phyloP scores from a whole-genome alignment of 2,113 vertebrate genomes.

The Clarias macrocephalus region DNA sequence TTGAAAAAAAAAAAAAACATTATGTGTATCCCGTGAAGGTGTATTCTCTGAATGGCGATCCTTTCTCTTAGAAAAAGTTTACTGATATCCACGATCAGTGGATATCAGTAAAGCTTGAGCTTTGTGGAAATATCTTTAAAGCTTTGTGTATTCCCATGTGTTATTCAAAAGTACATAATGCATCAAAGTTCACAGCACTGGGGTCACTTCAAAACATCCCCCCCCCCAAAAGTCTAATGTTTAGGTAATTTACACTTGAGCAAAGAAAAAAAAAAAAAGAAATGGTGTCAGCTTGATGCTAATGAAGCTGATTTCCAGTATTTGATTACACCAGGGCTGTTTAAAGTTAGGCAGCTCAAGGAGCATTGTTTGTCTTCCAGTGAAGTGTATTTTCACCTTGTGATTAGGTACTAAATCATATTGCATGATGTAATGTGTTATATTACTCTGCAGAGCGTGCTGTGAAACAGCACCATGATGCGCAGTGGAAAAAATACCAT shows the following conservation, averaged over 20 bases:
- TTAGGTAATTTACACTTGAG: neutral
- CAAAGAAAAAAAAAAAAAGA: neutral
- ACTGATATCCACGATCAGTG: no score
- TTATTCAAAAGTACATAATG: neutral
- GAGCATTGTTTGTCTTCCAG: neutral
- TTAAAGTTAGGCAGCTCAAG: neutral
- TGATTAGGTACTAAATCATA: neutral
- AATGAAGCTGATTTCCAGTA: neutral
- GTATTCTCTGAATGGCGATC: neutral
- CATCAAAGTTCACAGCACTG: no score
- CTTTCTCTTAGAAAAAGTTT: neutral
- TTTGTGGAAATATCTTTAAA: neutral
- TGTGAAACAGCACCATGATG: neutral
- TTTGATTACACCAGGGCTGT: neutral
- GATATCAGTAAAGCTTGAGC: neutral
- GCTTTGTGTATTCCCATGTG: neutral
- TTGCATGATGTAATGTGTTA: neutral
- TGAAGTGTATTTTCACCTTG: neutral
- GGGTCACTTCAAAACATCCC: neutral
- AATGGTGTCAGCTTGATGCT: neutral
- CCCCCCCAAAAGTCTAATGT: neutral
- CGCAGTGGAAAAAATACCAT: neutral
- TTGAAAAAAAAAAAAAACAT: conserved; percentile 21
- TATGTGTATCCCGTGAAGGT: neutral
- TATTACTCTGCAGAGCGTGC: no score